Evolutionary conservation across 2,888 invertebrate species (phyloP).

Genomic region (Luperina nickerlii): DNA sequence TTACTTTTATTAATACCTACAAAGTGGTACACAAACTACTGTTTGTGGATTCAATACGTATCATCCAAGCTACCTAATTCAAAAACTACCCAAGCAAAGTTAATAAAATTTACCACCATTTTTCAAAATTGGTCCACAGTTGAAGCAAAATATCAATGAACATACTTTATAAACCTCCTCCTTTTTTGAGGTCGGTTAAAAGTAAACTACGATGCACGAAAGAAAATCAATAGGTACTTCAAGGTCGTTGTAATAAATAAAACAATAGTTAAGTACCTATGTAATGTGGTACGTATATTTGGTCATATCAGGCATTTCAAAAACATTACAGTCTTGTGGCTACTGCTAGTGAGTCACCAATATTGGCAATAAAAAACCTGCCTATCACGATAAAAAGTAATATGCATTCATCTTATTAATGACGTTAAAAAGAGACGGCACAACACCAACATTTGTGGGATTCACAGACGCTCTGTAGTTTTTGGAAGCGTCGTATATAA

Average conservation of each 20-base stretch:
- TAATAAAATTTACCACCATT: too few relatives aligned
- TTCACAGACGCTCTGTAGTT: not conserved
- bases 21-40: too few relatives aligned
- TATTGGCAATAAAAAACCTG: conserved; percentile 4
- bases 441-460: conserved; percentile 19
- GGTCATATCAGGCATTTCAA: conserved; percentile 38
- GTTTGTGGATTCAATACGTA: not conserved
- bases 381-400: conserved; percentile 6
- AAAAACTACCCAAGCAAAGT: too few relatives aligned
- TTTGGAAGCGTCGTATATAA: not conserved
- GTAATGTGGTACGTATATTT: too few relatives aligned
- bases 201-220: not conserved
- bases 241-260: conserved; percentile 8
- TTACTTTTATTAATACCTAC: too few relatives aligned
- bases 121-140: too few relatives aligned
- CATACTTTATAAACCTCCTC: too few relatives aligned
- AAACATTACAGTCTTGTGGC: conserved; percentile 2
- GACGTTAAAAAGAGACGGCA: conserved; percentile 47
- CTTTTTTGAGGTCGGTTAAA: not conserved
- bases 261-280: not conserved
- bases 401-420: conserved; percentile 20
- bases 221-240: not conserved
- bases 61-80: too few relatives aligned
- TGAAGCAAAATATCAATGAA: too few relatives aligned
- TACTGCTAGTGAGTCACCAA: conserved; percentile 32